These are phyloP conservation scores for Sebastes kiyomatsui DNA, from an alignment of 2,797 vertebrate genomes.

Conservation along the genomic window DNA sequence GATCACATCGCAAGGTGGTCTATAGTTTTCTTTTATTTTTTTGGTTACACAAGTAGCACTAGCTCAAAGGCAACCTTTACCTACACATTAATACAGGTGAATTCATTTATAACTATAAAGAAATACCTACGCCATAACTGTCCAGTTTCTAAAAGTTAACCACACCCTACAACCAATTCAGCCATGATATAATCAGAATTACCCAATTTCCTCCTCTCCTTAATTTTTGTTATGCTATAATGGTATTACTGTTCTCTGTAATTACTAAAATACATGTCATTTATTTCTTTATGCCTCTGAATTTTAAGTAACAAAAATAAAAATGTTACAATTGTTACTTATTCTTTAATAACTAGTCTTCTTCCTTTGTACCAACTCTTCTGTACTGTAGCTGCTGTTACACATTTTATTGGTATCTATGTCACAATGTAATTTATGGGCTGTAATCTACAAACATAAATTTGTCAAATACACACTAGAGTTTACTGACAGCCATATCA, in stretches of 20 bases:
- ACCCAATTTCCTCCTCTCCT: not conserved
- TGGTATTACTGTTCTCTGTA: not conserved
- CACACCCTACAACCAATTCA: not conserved
- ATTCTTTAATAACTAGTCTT: not conserved
- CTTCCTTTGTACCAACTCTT: not conserved
- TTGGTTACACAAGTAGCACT: not conserved
- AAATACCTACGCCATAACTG: not conserved
- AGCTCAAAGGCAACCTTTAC: not conserved
- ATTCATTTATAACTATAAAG: not conserved
- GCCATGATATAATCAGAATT: not conserved
- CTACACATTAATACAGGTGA: not conserved
- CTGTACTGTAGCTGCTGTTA: not conserved
- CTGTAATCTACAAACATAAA: not conserved
- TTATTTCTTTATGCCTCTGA: not conserved
- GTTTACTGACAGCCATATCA: not conserved
- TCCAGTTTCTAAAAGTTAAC: not conserved
- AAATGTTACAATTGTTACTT: not conserved
- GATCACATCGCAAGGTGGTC: no score
- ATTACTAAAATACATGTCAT: not conserved
- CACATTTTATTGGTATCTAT: not conserved
- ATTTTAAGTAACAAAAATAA: not conserved
- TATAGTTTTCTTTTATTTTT: no score
- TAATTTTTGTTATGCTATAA: not conserved
- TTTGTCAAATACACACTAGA: not conserved
- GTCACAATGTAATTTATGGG: not conserved